Evolutionary conservation across 2,888 invertebrate genomes (phyloP).

Genomic region (Neuroscelio doddi): DNA sequence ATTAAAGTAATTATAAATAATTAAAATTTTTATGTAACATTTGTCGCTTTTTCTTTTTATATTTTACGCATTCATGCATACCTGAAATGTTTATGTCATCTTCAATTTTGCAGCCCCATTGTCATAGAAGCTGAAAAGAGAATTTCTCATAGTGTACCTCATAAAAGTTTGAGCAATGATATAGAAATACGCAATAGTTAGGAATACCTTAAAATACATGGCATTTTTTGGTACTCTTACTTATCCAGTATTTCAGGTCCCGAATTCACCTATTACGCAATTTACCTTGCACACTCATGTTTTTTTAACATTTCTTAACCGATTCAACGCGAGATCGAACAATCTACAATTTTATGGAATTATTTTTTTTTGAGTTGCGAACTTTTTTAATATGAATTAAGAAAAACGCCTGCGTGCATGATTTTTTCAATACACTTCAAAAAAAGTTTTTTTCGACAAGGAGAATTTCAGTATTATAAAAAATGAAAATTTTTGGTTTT

Average conservation of each 20-base stretch:
- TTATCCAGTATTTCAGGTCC: constrained; percentile 36
- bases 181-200: constrained; percentile 27
- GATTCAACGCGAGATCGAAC: background rate
- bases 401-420: no score
- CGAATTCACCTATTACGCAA: constrained; percentile 33
- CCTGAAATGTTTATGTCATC: constrained; percentile 9
- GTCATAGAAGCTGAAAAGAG: constrained; percentile 21
- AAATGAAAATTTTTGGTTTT: no score
- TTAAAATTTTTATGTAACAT: no score
- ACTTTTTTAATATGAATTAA: no score
- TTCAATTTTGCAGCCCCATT: constrained; percentile 12
- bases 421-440: no score
- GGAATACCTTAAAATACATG: constrained; percentile 14
- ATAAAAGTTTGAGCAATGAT: constrained; percentile 43
- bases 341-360: no score
- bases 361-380: no score
- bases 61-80: constrained; percentile 9
- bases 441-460: no score
- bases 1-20: no score
- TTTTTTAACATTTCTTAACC: background rate
- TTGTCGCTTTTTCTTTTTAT: constrained; percentile 3
- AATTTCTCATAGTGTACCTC: constrained; percentile 37
- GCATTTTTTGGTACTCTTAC: constrained; percentile 21
- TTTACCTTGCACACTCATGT: constrained; percentile 26
- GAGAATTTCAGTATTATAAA: no score